Base-by-base conservation (phyloP, 2,888 invertebrate species). In the Heteromurus nitidus region DNA sequence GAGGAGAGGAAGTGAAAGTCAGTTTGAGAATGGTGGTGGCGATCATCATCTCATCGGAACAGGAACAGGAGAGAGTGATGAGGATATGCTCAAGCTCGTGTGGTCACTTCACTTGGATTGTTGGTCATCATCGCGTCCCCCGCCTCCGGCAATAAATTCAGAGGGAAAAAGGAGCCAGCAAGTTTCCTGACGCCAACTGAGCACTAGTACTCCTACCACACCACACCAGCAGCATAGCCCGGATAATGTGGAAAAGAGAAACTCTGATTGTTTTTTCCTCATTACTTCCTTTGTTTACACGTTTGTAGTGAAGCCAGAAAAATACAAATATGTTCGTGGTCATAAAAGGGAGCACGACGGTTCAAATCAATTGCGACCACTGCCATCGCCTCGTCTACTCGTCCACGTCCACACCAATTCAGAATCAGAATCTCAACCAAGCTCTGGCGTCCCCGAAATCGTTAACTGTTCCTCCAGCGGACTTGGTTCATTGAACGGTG, bases 271-370 rank as follows among this genome's bases (percentile, higher is more conserved):
- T 72, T 58, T 60, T 28, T 62, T n/a, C 18, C 26, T 22, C 60
- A 30, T 53, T 30, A 11, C 47, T 69, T 22, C 28, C 47, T 30
- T 53, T 67, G 65, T 75, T 75, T 75, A 44, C 50, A 47, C 47
- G 20, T 72, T 64, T 18, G 50, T n/a, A n/a, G 24, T 44, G 13
- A 31, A 58, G 16, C 31, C 20, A 50, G 69, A 70, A 26, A 68
- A 31, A 69, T 68, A 69, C 68, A 68, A 26, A 79, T 70, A 79
- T 79, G 79, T 72, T 77, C 47, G 55, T n/a, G 36, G 70, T 64
- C 62, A 44, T 72, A 79, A 79, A 72, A 65, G 72, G 30, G 62
- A 64, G 62, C 53, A 60, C 31, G n/a, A n/a, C n/a, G 42, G 55
- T 60, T 72, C 60, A 60, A 42, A 31, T 31, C 69, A 30, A 55